These are phyloP conservation scores for Aegotheles bennettii DNA, from an alignment of 2,113 vertebrate genomes.

Conservation along the genomic window DNA sequence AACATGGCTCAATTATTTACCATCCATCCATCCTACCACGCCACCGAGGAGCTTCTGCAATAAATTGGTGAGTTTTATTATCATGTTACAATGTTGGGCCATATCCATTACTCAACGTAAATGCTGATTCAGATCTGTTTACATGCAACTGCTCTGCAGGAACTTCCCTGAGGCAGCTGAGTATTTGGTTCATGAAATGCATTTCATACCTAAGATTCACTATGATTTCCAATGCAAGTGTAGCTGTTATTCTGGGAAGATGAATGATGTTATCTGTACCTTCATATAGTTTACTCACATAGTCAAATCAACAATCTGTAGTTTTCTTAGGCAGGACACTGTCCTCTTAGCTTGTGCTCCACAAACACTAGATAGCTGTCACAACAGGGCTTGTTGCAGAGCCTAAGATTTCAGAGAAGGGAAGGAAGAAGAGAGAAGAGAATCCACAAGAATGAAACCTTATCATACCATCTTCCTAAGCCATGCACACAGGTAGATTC, in stretches of 20 bases:
- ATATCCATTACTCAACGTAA: not conserved
- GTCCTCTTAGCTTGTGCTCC: not conserved
- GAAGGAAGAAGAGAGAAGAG: not conserved
- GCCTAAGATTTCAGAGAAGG: not conserved
- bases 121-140: not conserved
- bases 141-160: not conserved
- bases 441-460: not conserved
- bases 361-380: not conserved
- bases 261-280: not conserved
- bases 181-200: not conserved
- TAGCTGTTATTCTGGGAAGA: not conserved
- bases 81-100: not conserved
- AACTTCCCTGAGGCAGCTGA: conserved; percentile 4
- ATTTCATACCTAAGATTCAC: not conserved
- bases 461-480: not conserved
- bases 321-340: not conserved
- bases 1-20: conserved; percentile 94
- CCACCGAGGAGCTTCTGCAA: conserved; percentile 95
- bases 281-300: not conserved
- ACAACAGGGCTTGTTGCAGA: not conserved
- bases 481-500: not conserved
- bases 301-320: accelerated
- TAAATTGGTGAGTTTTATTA: conserved; percentile 87
- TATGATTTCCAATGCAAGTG: not conserved
- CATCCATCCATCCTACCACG: conserved; percentile 94